phyloP scores from a whole-genome alignment of 2,113 vertebrate species.

The Enhydra lutris region DNA sequence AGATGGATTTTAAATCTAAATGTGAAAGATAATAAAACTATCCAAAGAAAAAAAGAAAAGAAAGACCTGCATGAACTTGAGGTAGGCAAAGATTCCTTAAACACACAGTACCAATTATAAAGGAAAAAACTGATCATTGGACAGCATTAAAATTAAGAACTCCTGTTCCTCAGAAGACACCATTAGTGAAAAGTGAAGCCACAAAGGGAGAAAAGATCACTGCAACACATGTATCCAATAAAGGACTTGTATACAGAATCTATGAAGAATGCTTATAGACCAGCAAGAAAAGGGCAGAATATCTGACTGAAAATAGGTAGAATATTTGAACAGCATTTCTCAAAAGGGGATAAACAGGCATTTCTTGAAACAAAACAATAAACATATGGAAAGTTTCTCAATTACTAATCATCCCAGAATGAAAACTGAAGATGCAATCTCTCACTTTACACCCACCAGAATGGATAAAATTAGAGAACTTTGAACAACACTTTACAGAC shows the following conservation, averaged over 20 bases:
- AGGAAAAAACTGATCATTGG: background rate
- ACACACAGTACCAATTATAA: background rate
- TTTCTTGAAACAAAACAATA: background rate
- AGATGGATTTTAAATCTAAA: background rate
- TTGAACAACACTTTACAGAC: background rate
- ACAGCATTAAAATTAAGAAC: background rate
- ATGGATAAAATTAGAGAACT: background rate
- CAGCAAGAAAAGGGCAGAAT: slow-evolving; percentile 5
- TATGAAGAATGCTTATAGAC: background rate
- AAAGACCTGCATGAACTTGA: background rate
- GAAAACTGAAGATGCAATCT: background rate
- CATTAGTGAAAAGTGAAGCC: background rate
- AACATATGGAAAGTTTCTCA: background rate
- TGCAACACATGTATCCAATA: background rate
- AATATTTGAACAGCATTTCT: background rate
- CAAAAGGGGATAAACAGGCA: background rate
- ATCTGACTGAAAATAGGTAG: background rate
- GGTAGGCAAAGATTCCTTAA: background rate
- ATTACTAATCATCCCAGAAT: background rate
- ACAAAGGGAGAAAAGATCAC: background rate
- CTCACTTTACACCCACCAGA: background rate
- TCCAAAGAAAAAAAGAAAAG: background rate
- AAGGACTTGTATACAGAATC: background rate
- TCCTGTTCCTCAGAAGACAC: background rate
- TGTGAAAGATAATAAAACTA: background rate